Percentiles rank a stretch among this genome's conserved stretches.
Conservation (phyloP, 1,140 invertebrate species). For the Octopus sinensis region DNA sequence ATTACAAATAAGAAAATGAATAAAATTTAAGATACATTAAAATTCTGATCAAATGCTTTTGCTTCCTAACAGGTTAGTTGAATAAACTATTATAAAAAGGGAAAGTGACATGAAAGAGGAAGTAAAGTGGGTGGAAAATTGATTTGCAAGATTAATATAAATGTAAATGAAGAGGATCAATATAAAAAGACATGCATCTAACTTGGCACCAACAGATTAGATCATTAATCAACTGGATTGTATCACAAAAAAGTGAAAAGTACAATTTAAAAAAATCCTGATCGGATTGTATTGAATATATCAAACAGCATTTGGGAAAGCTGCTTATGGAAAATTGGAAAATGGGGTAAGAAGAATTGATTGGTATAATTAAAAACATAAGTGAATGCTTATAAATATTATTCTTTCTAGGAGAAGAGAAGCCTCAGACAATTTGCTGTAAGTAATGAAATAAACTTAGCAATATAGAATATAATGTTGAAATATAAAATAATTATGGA, state of each 20-base stretch:
- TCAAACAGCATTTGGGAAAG: slow-evolving; percentile 2
- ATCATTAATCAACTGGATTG: neutral
- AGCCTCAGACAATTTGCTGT: too few relatives aligned
- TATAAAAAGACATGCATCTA: neutral
- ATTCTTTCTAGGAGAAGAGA: too few relatives aligned
- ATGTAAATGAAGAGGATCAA: slow-evolving; percentile 2
- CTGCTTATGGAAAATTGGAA: neutral
- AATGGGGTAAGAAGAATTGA: neutral
- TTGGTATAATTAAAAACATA: neutral
- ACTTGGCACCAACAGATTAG: neutral
- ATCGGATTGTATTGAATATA: neutral
- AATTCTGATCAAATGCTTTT: too few relatives aligned
- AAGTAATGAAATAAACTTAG: too few relatives aligned
- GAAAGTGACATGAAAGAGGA: neutral
- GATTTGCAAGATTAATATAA: neutral
- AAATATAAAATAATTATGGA: too few relatives aligned
- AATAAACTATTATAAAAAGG: neutral
- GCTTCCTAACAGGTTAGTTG: too few relatives aligned
- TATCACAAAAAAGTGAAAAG: neutral
- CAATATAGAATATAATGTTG: too few relatives aligned
- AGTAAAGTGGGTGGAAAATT: neutral
- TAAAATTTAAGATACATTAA: too few relatives aligned
- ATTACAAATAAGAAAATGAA: too few relatives aligned
- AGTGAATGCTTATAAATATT: neutral
- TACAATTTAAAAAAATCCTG: neutral